phyloP scores from a whole-genome alignment of 1,140 invertebrate species.

The Venturia canescens region DNA sequence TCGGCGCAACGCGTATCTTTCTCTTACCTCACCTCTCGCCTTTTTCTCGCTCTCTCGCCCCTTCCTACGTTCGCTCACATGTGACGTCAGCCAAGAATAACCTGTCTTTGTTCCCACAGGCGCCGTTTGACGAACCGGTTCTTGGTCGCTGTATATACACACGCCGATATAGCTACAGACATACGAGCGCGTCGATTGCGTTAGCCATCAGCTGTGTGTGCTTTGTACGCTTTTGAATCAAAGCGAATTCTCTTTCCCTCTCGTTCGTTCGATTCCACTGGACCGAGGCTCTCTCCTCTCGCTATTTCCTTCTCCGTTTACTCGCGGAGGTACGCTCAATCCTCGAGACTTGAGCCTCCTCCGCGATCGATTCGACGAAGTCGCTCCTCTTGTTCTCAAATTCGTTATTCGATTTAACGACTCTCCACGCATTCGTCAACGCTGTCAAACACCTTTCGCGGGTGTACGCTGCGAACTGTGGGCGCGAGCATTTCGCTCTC shows the following conservation, averaged over 20 bases:
- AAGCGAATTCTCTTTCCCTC: slow-evolving; percentile 10
- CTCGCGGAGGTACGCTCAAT: slow-evolving; percentile 2
- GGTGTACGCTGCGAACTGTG: too few species aligned
- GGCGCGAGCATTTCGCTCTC: too few species aligned
- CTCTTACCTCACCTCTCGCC: slow-evolving; percentile 35
- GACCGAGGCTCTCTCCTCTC: slow-evolving; percentile 25
- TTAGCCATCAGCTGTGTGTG: slow-evolving; percentile 67
- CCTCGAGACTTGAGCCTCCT: slow-evolving; percentile 31
- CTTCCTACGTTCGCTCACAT: slow-evolving; percentile 18
- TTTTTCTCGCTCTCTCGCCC: slow-evolving; percentile 26
- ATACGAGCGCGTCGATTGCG: background rate
- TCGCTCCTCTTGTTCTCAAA: background rate
- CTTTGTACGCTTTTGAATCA: slow-evolving; percentile 37
- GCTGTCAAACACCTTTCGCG: too few species aligned
- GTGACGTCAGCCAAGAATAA: slow-evolving; percentile 70
- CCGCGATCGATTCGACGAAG: background rate
- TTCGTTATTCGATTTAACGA: background rate
- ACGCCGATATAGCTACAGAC: background rate
- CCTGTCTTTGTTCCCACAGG: slow-evolving; percentile 74
- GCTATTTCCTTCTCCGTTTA: background rate
- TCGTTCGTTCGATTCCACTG: slow-evolving; percentile 37
- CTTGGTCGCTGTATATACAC: slow-evolving; percentile 8
- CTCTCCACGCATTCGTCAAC: too few species aligned
- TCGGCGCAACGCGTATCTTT: slow-evolving; percentile 11
- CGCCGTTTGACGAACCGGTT: slow-evolving; percentile 70